Evolutionary conservation across 2,888 invertebrate species (phyloP).

Genomic region (Alitta virens): DNA sequence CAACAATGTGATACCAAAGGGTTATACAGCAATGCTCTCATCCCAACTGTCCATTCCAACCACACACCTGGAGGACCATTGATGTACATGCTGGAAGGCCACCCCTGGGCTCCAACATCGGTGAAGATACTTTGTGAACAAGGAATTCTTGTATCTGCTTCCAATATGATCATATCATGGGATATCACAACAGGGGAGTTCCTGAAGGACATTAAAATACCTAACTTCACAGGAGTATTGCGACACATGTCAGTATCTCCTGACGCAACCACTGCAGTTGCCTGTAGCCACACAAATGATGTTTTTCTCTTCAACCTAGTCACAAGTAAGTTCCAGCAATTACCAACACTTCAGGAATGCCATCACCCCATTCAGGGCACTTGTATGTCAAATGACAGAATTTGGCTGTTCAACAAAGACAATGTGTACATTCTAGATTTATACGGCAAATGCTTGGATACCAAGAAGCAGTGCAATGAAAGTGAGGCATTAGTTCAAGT

Average conservation of each 20-base stretch:
- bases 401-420: background rate
- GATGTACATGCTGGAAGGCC: constrained; percentile 31
- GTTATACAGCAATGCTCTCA: constrained; percentile 64
- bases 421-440: background rate
- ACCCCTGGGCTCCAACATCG: constrained; percentile 27
- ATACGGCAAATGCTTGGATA: background rate
- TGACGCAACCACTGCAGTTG: constrained; percentile 27
- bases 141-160: constrained; percentile 23
- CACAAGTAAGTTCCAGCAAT: background rate
- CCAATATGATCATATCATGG: background rate
- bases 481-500: background rate
- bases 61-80: constrained; percentile 31
- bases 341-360: background rate
- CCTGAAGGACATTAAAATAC: background rate
- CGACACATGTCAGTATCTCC: constrained; percentile 22
- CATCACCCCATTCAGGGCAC: background rate
- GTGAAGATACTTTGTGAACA: constrained; percentile 26
- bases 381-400: background rate
- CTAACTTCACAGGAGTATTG: background rate
- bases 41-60: constrained; percentile 32
- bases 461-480: background rate
- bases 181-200: background rate
- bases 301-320: background rate
- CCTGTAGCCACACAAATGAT: background rate
- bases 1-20: constrained; percentile 85